Evolutionary conservation across 2,888 invertebrate genomes (phyloP).

Genomic region (Lepidochrysops patricia): DNA sequence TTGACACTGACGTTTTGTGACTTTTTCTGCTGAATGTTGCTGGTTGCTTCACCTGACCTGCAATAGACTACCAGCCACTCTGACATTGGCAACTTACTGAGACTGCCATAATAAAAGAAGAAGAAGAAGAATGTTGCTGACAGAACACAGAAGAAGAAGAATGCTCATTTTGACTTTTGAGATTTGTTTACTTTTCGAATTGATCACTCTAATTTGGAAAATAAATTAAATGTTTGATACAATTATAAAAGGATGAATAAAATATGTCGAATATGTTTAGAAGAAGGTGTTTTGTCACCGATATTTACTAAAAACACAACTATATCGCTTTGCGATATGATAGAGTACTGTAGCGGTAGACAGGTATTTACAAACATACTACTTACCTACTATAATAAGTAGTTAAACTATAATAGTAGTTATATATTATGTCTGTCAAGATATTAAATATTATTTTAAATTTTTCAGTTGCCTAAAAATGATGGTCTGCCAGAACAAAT

Average conservation of each 20-base stretch:
- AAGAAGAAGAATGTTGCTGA: no score
- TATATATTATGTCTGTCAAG: neutral
- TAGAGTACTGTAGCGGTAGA: conserved; percentile 74
- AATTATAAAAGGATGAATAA: conserved; percentile 46
- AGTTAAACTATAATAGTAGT: no score
- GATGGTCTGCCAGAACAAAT: conserved; percentile 76
- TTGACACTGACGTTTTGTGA: no score
- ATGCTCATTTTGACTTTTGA: no score
- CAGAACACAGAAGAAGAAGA: no score
- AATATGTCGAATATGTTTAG: conserved; percentile 76
- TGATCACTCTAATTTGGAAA: neutral
- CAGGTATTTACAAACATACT: conserved; percentile 44
- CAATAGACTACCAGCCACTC: no score
- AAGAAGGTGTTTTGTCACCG: conserved; percentile 75
- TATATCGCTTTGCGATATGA: conserved; percentile 75
- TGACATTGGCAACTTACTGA: no score
- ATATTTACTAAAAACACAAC: conserved; percentile 76
- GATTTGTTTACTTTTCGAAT: neutral
- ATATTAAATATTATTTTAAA: neutral
- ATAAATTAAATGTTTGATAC: neutral
- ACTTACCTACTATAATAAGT: neutral
- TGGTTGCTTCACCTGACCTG: no score
- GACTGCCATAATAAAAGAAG: no score
- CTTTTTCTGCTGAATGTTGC: no score
- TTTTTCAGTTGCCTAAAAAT: conserved; percentile 62